Base-by-base conservation (phyloP, 1,140 invertebrate genomes). In the Drosophila oshimai region DNA sequence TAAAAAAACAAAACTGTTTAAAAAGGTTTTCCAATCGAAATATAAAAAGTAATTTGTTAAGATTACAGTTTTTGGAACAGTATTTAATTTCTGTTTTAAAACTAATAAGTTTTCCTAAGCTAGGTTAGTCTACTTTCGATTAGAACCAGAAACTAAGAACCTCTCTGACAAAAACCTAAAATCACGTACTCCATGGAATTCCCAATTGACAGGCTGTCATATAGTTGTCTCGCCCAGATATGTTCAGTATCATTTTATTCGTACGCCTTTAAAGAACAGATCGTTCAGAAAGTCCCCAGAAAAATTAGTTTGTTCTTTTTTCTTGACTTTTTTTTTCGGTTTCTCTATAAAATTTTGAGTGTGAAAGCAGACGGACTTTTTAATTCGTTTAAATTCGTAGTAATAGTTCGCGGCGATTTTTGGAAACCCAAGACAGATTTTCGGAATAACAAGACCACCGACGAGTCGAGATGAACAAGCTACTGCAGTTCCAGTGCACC, bases 191-290 rank as follows among this genome's bases (percentile, higher is more conserved):
- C 64, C 49, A 28, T 69, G 65, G 31, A 24, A 9, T 15, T 12
- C 2, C 15, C 12, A 24, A 6, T 10, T 31, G 33, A 17, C 6
- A 24, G 15, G 2, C 13, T 22, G 1, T 6, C 28, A 6, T 37
- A 9, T 12, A 15, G 9, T 0, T 24, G 0, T 3, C 0, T 2
- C 1, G 3, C 4, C 9, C 9, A 1, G 9, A 3, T n/a, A 6
- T 45, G 1, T 15, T 33, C 3, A 29, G 28, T 46, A 45, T 54
- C 22, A 69, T 55, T 69, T 69, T 41, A 68, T 41, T 45, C 10
- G 49, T 55, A 45, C 39, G 13, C 42, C 50, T 39, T 50, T 69
- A 28, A n/a, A 29, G 28, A 69, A 57, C 67, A 70, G 49, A 69
- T 51, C 26, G 29, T 64, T 65, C 41, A 20, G n/a, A 34, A 69